phyloP scores from a whole-genome alignment of 1,140 invertebrate species.

The Drosophila mauritiana region DNA sequence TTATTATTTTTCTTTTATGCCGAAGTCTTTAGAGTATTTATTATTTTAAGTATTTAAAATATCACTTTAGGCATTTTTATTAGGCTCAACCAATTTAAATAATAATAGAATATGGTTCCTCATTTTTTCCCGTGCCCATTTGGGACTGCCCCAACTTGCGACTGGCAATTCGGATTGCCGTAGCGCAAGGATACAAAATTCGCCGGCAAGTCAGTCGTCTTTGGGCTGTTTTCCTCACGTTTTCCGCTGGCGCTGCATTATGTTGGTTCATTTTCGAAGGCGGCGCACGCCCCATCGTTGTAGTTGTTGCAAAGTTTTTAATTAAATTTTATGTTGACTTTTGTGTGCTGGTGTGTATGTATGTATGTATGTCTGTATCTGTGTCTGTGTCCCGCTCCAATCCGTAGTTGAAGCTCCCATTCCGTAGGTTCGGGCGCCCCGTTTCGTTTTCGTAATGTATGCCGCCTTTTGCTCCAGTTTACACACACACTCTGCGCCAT shows the following conservation, averaged over 20 bases:
- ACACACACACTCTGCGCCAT: conserved; percentile 43
- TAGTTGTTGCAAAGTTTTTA: conserved; percentile 80
- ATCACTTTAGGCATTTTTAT: background rate
- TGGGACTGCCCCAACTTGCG: conserved; percentile 20
- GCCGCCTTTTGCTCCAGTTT: conserved; percentile 51
- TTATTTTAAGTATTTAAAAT: background rate
- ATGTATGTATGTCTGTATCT: too few relatives aligned
- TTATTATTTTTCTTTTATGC: background rate
- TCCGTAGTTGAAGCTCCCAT: conserved; percentile 1
- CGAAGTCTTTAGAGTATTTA: too few relatives aligned
- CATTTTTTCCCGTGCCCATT: background rate
- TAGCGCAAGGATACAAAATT: conserved; percentile 19
- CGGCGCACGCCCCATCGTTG: conserved; percentile 28
- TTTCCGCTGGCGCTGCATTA: conserved; percentile 48
- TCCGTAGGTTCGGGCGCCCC: conserved; percentile 24
- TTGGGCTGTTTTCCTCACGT: conserved; percentile 24
- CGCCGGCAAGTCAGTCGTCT: conserved; percentile 9
- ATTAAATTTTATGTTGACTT: conserved; percentile 81
- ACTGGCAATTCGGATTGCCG: conserved; percentile 35
- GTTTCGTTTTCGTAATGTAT: conserved; percentile 49
- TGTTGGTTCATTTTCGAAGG: conserved; percentile 55
- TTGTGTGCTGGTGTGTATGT: conserved; percentile 10
- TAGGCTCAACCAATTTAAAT: too few relatives aligned
- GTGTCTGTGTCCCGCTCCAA: conserved; percentile 16
- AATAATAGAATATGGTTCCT: too few relatives aligned